These are phyloP conservation scores for Drosophila siamana DNA, from an alignment of 2,888 invertebrate genomes.

Conservation along the genomic window DNA sequence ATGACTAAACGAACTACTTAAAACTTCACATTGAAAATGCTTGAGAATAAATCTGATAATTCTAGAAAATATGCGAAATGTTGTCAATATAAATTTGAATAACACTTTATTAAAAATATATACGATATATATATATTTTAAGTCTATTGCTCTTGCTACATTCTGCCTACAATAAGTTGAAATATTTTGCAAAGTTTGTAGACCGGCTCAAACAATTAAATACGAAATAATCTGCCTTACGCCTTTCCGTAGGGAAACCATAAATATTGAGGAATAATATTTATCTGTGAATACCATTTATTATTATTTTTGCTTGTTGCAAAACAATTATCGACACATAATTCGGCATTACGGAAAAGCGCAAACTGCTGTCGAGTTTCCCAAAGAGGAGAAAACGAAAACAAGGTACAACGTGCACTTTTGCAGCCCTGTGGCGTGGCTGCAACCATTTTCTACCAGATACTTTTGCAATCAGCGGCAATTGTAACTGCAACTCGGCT, in stretches of 20 bases:
- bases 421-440: conserved; percentile 48
- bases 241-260: not conserved
- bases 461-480: conserved; percentile 73
- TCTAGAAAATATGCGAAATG: no score
- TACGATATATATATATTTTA: no score
- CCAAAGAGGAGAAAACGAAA: not conserved
- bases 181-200: not conserved
- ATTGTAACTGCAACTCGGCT: conserved; percentile 56
- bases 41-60: no score
- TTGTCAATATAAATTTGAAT: no score
- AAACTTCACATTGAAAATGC: no score
- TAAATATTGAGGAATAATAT: conserved; percentile 1
- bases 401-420: not conserved
- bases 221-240: no score
- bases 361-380: conserved; percentile 13
- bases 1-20: no score
- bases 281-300: not conserved
- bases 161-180: no score
- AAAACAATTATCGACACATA: conserved; percentile 5
- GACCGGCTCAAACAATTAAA: not conserved
- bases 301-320: conserved; percentile 1
- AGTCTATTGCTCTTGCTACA: not conserved
- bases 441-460: conserved; percentile 56
- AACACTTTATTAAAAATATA: no score
- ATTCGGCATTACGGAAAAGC: conserved; percentile 6